Evolutionary conservation across 2,888 invertebrate species (phyloP), one percentile per base, ranked within the genome.

Genomic region (Punctoribates punctum): DNA sequence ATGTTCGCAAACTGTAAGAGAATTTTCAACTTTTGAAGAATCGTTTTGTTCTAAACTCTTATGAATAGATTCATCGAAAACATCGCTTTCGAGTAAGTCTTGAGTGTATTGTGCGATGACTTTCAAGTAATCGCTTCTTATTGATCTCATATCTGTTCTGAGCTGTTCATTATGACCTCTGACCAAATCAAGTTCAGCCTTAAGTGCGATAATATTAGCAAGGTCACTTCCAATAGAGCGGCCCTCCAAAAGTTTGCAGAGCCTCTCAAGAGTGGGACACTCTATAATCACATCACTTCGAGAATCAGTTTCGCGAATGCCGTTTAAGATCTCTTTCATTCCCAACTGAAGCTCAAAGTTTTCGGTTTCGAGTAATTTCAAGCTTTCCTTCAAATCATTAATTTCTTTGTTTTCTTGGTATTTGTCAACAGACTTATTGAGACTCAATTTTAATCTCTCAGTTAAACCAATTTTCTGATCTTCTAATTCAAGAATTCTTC

Each of bases 151-250:
- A 29, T 77, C 77, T 23, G 62, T 70, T 51, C 77, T 38, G 3
- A 78, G 25, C 38, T 78, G 77, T 54, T 78, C 73, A 48, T 78
- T 78, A 38, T 78, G 78, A 23, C 78, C 78, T n/a, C 78, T 75
- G 11, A 78, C n/a, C 34, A 78, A 67, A 74, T 78, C 78, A 13
- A 78, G 54, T 74, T 78, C 78, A 29, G 75, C 75, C 57, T 78
- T 78, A 1, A 78, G 38, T 46, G 73, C 75, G 67, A 78, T 75
- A 1, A 76, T 70, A 23, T 75, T 75, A 11, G 75, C 62, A 11
- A 78, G 42, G 42, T 77, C 54, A 9, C 27, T 46, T 11, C 23
- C 15, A 46, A 78, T 51, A 13, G 62, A 46, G 65, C 77, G 29
- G 57, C 57, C 51, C 67, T 78, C 78, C 15, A 78, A n/a, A n/a